phyloP scores from a whole-genome alignment of 2,888 invertebrate genomes.

The Nymphalis polychloros region DNA sequence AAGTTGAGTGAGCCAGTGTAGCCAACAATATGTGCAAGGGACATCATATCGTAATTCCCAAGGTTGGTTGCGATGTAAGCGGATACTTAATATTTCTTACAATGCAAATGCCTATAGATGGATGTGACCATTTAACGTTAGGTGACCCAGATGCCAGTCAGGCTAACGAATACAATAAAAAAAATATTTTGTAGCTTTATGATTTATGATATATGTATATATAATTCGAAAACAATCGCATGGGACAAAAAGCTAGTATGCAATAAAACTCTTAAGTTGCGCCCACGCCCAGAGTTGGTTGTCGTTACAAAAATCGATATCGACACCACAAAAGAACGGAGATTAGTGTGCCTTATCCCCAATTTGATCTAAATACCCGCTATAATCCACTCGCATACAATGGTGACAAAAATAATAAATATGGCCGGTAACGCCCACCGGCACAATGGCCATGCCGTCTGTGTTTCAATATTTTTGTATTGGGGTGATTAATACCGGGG shows the following conservation, averaged over 20 bases:
- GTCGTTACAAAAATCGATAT: slow-evolving; percentile 59
- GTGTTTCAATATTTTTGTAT: slow-evolving; percentile 74
- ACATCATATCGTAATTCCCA: no score
- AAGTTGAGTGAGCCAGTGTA: no score
- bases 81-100: no score
- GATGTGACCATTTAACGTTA: no score
- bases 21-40: no score
- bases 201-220: no score
- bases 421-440: slow-evolving; percentile 64
- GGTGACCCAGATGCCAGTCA: no score
- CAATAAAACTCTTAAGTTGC: slow-evolving; percentile 13
- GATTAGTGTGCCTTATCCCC: slow-evolving; percentile 78
- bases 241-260: slow-evolving; percentile 4
- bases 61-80: no score
- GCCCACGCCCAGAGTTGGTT: slow-evolving; percentile 18
- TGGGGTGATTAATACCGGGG: slow-evolving; percentile 66
- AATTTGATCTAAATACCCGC: slow-evolving; percentile 80
- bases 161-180: no score
- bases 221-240: not conserved
- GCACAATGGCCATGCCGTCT: slow-evolving; percentile 51
- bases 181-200: no score
- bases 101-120: no score
- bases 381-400: slow-evolving; percentile 73
- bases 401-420: slow-evolving; percentile 82
- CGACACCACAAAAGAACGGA: slow-evolving; percentile 55